Percentiles rank a stretch among this genome's conserved stretches.
phyloP scores from a whole-genome alignment of 2,797 vertebrate species.

The Geotrypetes seraphini region DNA sequence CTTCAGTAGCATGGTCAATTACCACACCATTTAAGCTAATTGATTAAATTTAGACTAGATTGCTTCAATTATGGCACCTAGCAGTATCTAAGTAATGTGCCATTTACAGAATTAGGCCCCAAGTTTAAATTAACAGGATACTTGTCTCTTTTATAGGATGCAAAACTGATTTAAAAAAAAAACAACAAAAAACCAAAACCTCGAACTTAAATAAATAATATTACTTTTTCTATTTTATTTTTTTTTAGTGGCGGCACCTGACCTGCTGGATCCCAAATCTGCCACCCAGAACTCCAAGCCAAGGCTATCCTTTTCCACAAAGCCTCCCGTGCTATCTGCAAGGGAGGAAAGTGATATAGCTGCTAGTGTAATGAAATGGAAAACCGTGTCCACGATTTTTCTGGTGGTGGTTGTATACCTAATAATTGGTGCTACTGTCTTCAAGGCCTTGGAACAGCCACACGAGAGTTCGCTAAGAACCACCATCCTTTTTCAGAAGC shows the following conservation, averaged over 20 bases:
- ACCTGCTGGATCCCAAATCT: conserved; percentile 93
- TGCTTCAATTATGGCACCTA: no score
- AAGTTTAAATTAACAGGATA: no score
- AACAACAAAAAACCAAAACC: no score
- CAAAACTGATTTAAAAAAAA: no score
- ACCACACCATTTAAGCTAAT: no score
- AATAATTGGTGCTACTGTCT: conserved; percentile 89
- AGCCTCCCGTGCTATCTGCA: conserved; percentile 71
- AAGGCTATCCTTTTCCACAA: conserved; percentile 85
- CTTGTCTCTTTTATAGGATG: no score
- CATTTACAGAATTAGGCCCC: no score
- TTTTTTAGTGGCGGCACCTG: conserved; percentile 89
- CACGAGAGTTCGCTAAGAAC: conserved; percentile 81
- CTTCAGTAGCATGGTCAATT: no score
- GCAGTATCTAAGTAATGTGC: no score
- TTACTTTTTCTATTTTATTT: conserved; percentile 15
- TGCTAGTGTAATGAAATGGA: conserved; percentile 95
- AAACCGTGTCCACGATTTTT: conserved; percentile 94
- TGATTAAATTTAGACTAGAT: no score
- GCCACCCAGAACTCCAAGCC: conserved; percentile 88
- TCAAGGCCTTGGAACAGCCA: conserved; percentile 87
- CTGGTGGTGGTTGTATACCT: conserved; percentile 91
- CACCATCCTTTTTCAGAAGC: conserved; percentile 79
- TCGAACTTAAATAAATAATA: conserved; percentile 17
- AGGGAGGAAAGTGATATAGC: conserved; percentile 75